Evolutionary conservation across 2,113 vertebrate genomes (phyloP), one percentile per base, ranked within the genome.

Genomic region (Periophthalmus modestus): DNA sequence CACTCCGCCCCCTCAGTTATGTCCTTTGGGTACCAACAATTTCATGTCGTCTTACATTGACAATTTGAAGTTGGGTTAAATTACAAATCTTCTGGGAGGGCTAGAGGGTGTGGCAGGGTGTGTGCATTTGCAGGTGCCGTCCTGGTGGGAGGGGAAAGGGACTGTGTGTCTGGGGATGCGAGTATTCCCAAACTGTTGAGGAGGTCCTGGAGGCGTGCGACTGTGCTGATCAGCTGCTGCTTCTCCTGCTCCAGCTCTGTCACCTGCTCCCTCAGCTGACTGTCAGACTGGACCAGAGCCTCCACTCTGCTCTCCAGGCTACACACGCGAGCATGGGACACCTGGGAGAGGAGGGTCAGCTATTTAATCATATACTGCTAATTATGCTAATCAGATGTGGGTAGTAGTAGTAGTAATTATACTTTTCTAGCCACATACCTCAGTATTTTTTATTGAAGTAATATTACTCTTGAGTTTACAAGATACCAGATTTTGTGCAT

Each of bases 311-410:
- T 90, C 88, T 99, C 95, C 14, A 99, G 93, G 80, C 89, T 95
- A 77, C 93, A 95, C 78, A 98, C 96, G 69, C 93, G 95, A 28
- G 95, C 93, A 0, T 98, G 95, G 19, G 97, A 96, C 85, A 95
- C 92, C 98, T 99, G 72, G 71, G 21, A 1, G 47, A 67, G 24
- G 61, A 33, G 7, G 67, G 3, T 12, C 15, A 43, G n/a, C 7
- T 18, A 63, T 24, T 58, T 23, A 69, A 55, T 47, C 9, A 5
- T 10, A 50, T 7, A 47, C 2, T 23, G 24, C 39, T 16, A 54
- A 19, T 58, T 12, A 47, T n/a, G 9, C 9, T 9, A 43, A 43
- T 43, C 39, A 39, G 2, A 39, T 1, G 10, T 39, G 39, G 6
- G 39, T 39, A 39, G 39, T 7, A 39, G 3, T 36, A 36, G 6